These are phyloP conservation scores for Vanessa atalanta DNA, from an alignment of 1,140 invertebrate genomes.

Conservation along the genomic window DNA sequence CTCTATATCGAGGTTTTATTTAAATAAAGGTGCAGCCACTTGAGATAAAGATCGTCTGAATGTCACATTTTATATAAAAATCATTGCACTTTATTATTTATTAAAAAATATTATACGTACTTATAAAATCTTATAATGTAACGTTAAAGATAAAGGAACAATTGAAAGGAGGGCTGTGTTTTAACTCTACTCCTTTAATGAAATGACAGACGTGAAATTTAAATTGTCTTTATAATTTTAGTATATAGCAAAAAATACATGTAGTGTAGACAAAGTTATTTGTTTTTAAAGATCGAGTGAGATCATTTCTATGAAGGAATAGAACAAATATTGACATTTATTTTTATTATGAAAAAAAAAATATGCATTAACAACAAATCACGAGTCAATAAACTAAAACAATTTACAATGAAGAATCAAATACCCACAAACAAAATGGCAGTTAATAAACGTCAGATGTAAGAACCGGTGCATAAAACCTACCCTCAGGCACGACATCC, in stretches of 20 bases:
- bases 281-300: no score
- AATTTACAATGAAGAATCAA: constrained; percentile 38
- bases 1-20: not conserved
- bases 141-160: no score
- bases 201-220: no score
- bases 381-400: constrained; percentile 10
- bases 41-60: not conserved
- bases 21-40: no score
- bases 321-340: no score
- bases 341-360: no score
- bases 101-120: not conserved
- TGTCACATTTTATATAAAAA: not conserved
- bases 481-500: constrained; percentile 45
- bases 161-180: no score
- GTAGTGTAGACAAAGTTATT: no score
- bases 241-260: no score
- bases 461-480: constrained; percentile 64
- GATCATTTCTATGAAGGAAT: no score
- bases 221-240: no score
- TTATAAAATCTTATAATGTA: not conserved
- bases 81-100: not conserved
- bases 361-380: not conserved
- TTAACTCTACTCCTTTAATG: no score
- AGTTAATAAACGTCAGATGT: constrained; percentile 68
- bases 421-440: constrained; percentile 43